These are phyloP conservation scores for Cardinalis cardinalis DNA, from an alignment of 2,113 vertebrate genomes.

Conservation along the genomic window DNA sequence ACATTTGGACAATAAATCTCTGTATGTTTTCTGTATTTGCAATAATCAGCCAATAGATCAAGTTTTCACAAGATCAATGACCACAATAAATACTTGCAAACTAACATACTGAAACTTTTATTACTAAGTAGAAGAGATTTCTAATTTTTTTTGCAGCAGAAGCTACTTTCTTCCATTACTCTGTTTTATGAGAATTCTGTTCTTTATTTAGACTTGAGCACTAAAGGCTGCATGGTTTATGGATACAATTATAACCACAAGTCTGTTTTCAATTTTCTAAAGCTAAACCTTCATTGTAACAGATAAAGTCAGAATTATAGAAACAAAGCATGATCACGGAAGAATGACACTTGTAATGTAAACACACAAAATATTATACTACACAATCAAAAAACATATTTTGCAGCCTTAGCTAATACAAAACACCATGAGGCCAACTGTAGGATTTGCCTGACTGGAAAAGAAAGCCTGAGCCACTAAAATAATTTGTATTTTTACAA, in stretches of 20 bases:
- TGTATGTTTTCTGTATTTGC: background rate
- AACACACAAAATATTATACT: background rate
- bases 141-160: background rate
- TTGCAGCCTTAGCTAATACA: background rate
- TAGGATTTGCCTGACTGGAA: background rate
- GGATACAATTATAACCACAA: background rate
- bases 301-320: background rate
- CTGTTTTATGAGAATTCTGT: background rate
- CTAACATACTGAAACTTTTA: background rate
- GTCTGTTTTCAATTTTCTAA: background rate
- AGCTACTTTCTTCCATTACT: background rate
- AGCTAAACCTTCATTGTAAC: background rate
- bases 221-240: background rate
- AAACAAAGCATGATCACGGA: background rate
- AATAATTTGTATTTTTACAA: background rate
- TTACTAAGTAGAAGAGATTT: background rate
- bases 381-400: background rate
- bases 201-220: conserved; percentile 1
- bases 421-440: background rate
- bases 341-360: background rate
- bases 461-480: background rate
- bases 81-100: background rate
- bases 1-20: background rate
- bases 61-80: background rate
- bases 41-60: background rate